phyloP scores from a whole-genome alignment of 2,797 vertebrate genomes.

The Coregonus suidteri region DNA sequence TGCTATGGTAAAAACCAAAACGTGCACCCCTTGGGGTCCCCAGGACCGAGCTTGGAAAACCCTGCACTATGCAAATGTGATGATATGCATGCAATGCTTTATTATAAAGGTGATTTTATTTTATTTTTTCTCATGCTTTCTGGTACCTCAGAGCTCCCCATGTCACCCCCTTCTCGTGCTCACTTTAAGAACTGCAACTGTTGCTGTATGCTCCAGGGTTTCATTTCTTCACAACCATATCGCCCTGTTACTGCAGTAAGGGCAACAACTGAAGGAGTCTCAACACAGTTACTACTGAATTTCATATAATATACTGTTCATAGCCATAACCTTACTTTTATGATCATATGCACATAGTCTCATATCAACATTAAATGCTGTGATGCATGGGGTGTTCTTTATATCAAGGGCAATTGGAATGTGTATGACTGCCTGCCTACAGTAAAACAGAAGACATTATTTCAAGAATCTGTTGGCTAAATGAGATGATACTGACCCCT shows the following conservation, averaged over 20 bases:
- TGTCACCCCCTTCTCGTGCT: no score
- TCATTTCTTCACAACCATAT: background rate
- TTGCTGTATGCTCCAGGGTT: background rate
- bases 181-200: no score
- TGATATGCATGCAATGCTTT: no score
- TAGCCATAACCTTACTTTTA: background rate
- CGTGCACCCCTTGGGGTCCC: no score
- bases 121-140: no score
- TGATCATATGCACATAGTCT: background rate
- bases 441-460: background rate
- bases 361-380: background rate
- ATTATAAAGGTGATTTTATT: no score
- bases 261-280: background rate
- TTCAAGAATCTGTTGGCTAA: background rate
- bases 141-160: no score
- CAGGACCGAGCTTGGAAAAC: no score
- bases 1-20: no score
- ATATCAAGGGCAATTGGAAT: background rate
- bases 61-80: no score
- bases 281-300: background rate
- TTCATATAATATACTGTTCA: background rate
- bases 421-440: background rate
- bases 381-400: background rate
- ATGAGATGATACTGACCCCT: slow-evolving; percentile 3
- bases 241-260: background rate